Conservation (phyloP, 30 jellyfish, hydroid and myxozoan genomes). For the Mastigias papua region DNA sequence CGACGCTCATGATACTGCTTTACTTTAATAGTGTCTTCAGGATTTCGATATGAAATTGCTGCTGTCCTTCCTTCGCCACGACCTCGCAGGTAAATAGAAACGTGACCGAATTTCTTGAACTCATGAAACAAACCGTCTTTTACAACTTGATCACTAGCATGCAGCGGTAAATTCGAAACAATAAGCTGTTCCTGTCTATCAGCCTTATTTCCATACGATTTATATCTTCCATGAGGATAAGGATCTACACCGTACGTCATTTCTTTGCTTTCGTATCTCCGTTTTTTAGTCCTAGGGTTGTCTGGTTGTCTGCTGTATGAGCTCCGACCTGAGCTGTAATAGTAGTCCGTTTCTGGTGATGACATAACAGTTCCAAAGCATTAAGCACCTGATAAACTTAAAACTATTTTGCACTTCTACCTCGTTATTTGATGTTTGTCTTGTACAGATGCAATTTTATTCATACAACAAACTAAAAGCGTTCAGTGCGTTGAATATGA, state of each 20-base stretch:
- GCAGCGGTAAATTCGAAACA: constrained; percentile 84
- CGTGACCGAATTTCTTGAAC: constrained; percentile 92
- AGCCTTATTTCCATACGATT: constrained; percentile 50
- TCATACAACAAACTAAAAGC: background rate
- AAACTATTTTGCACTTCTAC: background rate
- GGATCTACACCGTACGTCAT: constrained; percentile 83
- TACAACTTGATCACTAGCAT: constrained; percentile 80
- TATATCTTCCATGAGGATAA: constrained; percentile 75
- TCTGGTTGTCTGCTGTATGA: constrained; percentile 82
- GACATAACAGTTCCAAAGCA: constrained; percentile 82
- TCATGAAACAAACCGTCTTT: constrained; percentile 87
- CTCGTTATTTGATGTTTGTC: background rate
- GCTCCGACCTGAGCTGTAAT: constrained; percentile 82
- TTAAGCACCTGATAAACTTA: constrained; percentile 8
- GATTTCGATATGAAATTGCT: constrained; percentile 80
- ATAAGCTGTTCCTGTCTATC: constrained; percentile 77
- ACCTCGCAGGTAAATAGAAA: constrained; percentile 89
- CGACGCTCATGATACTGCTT: constrained; percentile 88
- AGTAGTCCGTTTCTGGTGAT: constrained; percentile 95
- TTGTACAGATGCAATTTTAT: background rate
- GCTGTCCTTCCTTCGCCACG: constrained; percentile 96
- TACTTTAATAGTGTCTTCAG: constrained; percentile 82
- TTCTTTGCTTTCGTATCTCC: constrained; percentile 64
- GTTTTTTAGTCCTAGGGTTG: constrained; percentile 71
- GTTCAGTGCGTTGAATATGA: constrained; percentile 2